Conservation (phyloP, 2,888 invertebrate species). For the Liopterus haemorrhoidalis region DNA sequence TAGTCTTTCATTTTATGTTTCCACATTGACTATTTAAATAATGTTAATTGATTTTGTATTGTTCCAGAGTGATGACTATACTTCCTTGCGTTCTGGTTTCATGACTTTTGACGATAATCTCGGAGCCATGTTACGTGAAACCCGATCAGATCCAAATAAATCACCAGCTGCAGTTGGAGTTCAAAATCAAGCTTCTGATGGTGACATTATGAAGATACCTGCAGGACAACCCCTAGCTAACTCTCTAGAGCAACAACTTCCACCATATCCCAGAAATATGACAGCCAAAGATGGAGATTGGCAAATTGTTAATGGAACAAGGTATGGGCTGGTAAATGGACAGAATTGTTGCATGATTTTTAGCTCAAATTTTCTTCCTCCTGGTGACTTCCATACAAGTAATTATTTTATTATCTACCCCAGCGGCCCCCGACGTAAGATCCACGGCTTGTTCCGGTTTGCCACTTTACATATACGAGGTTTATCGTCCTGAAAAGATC, state of each 20-base stretch:
- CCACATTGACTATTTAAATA: not conserved
- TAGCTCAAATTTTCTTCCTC: no score
- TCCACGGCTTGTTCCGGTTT: no score
- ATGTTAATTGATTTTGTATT: slow-evolving; percentile 4
- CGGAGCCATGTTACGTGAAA: slow-evolving; percentile 42
- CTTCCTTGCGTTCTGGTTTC: slow-evolving; percentile 46
- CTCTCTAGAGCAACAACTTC: slow-evolving; percentile 44
- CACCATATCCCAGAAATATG: slow-evolving; percentile 59
- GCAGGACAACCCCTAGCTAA: slow-evolving; percentile 30
- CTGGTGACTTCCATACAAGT: no score
- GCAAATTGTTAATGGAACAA: slow-evolving; percentile 70
- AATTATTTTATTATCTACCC: no score
- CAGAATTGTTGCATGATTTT: no score
- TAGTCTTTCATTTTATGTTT: no score
- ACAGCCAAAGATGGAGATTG: slow-evolving; percentile 69
- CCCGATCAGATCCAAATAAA: slow-evolving; percentile 41
- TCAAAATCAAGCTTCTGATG: slow-evolving; percentile 36
- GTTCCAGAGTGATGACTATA: slow-evolving; percentile 48
- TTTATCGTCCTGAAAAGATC: no score
- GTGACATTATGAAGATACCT: slow-evolving; percentile 30
- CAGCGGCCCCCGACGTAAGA: no score
- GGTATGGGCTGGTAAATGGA: slow-evolving; percentile 46
- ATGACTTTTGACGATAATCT: slow-evolving; percentile 44
- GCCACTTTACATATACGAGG: no score
- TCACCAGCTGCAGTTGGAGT: slow-evolving; percentile 37